A percentile compares a stretch with the other conserved stretches of the same genome.
Evolutionary conservation across 2,113 vertebrate genomes (phyloP).

Genomic region (Lophochroa leadbeateri): DNA sequence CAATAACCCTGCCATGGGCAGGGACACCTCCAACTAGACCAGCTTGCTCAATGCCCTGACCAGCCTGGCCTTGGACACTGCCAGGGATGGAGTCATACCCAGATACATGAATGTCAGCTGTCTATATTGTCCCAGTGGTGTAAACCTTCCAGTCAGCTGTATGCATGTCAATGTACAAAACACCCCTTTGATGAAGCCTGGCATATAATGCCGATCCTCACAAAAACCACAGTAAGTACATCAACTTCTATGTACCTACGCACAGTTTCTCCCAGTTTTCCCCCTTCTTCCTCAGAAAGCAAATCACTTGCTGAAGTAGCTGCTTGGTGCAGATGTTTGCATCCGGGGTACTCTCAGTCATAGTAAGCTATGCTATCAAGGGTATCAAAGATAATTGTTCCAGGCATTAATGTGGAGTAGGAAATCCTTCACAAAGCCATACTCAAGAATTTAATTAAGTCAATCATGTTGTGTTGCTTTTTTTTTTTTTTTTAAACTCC

Average conservation of each 20-base stretch:
- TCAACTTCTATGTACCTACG: rapidly evolving
- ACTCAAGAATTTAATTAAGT: background rate
- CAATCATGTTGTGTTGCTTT: background rate
- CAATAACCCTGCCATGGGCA: background rate
- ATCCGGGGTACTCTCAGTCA: background rate
- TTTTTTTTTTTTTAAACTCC: background rate
- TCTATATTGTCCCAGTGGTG: background rate
- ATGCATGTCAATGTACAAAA: background rate
- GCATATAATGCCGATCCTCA: background rate
- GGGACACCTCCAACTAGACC: background rate
- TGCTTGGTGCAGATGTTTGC: background rate
- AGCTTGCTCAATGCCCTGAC: background rate
- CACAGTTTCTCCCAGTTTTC: background rate
- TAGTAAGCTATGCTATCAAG: background rate
- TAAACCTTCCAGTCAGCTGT: background rate
- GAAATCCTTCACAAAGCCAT: conserved; percentile 21
- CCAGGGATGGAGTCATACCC: background rate
- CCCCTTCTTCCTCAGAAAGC: background rate
- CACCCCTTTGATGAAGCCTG: background rate
- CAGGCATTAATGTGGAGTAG: background rate
- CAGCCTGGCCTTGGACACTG: background rate
- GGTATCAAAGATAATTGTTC: background rate
- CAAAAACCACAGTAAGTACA: background rate
- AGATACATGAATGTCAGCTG: background rate
- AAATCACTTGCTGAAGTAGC: background rate